Percentiles rank a stretch among this genome's conserved stretches.
Conservation (phyloP, 92 coral and sea anemone species). For the Blastomussa wellsi region DNA sequence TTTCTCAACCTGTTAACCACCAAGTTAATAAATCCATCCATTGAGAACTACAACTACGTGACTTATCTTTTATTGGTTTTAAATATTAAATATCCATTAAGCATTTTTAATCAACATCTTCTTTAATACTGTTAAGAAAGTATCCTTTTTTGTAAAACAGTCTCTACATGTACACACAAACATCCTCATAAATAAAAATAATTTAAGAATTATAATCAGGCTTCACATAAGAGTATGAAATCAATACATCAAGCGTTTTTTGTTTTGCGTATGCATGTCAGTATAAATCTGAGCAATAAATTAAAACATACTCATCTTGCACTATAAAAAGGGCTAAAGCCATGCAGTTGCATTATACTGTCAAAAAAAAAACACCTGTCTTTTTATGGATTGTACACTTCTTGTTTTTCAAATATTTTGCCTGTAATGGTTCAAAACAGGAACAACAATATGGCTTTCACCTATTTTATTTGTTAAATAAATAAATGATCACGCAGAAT, state of each 20-base stretch:
- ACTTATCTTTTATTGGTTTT: neutral
- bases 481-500: neutral
- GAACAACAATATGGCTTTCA: neutral
- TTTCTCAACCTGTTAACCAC: neutral
- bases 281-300: neutral
- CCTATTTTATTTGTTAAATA: neutral
- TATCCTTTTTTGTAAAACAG: neutral
- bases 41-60: neutral
- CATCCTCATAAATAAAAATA: neutral
- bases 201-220: neutral
- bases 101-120: neutral
- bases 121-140: slow-evolving; percentile 1
- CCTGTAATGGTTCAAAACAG: neutral
- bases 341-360: neutral
- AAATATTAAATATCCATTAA: neutral
- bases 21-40: neutral
- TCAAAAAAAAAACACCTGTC: neutral
- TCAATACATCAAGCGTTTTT: neutral
- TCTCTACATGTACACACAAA: neutral
- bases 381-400: too few relatives aligned
- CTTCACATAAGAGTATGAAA: neutral
- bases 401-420: neutral
- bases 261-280: neutral
- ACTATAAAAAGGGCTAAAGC: neutral
- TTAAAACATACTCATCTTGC: neutral